Evolutionary conservation across 2,888 invertebrate genomes (phyloP), one percentile per base, ranked within the genome.

Genomic region (Hydrotaea cyrtoneurina): DNA sequence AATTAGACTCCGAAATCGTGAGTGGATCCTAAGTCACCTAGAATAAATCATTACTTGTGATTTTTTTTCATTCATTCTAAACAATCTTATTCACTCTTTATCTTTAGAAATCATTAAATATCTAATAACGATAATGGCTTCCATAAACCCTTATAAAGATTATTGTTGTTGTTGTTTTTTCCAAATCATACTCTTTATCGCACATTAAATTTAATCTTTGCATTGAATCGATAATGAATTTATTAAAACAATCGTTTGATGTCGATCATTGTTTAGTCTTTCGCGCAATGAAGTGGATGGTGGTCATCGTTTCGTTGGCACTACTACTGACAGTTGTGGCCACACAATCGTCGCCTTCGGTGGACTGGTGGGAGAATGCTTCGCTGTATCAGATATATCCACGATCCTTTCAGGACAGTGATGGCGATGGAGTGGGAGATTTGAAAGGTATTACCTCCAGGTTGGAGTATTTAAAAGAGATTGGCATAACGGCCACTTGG

Each of bases 361-460:
- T 55, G 62, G 95, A 96, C 88, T 98, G 98, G 98, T 98, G 97
- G 96, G 94, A 96, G 91, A 95, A 95, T 86, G 95, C 95, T 53
- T 93, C 95, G 0, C 93, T 97, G 53, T 98, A 98, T 92, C 97
- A 98, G 92, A 95, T 97, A 83, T 96, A 97, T 90, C 96, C 97
- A 0, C 93, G 96, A 82, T 96, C 97, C 0, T 98, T 97, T 92
- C 95, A 95, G 90, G 98, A 98, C 91, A 95, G 95, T 75, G 93
- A 97, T 90, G 95, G 95, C 0, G 96, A 97, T 91, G 98, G 98
- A 19, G 93, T 96, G n/a, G 98, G 98, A 0, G 98, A 98, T 92
- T 92, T 98, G 11, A 94, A 94, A 91, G 98, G 97, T 94, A 92
- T 95, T 66, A 94, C 93, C 13, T 93, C 92, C 13, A 93, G 94